phyloP scores from a whole-genome alignment of 1,140 invertebrate genomes.

The Papilio machaon region DNA sequence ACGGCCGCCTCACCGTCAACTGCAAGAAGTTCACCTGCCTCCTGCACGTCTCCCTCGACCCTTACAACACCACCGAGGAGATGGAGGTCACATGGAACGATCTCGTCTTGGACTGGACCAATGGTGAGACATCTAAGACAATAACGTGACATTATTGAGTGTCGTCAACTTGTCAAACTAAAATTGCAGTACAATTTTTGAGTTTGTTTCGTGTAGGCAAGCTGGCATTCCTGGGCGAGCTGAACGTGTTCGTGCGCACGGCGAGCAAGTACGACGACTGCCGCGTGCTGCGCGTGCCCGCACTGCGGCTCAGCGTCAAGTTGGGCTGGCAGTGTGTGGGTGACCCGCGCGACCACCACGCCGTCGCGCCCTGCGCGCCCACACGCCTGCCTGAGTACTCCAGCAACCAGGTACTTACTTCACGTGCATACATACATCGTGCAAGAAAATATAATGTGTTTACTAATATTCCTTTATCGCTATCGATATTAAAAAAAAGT shows the following conservation, averaged over 20 bases:
- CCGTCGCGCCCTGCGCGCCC: constrained; percentile 97
- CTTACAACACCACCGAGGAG: constrained; percentile 99
- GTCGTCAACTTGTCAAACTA: background rate
- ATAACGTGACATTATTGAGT: background rate
- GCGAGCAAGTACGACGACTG: constrained; percentile 99
- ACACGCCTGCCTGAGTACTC: constrained; percentile 98
- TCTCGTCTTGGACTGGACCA: constrained; percentile 97
- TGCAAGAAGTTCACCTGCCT: constrained; percentile 93
- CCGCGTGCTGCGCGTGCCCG: constrained; percentile 94
- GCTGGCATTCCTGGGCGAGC: constrained; percentile 92
- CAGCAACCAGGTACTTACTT: constrained; percentile 87
- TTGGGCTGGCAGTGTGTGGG: constrained; percentile 96
- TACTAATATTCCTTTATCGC: background rate
- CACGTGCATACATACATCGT: too few relatives aligned
- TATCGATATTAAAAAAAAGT: background rate
- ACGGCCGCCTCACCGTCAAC: constrained; percentile 95
- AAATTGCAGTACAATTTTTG: background rate
- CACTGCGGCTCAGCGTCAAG: constrained; percentile 92
- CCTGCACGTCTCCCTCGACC: constrained; percentile 97
- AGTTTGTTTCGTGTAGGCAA: constrained; percentile 83
- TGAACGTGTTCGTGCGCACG: constrained; percentile 95
- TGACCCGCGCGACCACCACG: constrained; percentile 97
- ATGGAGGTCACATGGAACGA: constrained; percentile 98
- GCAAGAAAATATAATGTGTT: background rate
- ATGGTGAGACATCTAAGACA: constrained; percentile 83